These are phyloP conservation scores for Micronycteris hirsuta DNA, from an alignment of 2,113 vertebrate species.

Conservation along the genomic window DNA sequence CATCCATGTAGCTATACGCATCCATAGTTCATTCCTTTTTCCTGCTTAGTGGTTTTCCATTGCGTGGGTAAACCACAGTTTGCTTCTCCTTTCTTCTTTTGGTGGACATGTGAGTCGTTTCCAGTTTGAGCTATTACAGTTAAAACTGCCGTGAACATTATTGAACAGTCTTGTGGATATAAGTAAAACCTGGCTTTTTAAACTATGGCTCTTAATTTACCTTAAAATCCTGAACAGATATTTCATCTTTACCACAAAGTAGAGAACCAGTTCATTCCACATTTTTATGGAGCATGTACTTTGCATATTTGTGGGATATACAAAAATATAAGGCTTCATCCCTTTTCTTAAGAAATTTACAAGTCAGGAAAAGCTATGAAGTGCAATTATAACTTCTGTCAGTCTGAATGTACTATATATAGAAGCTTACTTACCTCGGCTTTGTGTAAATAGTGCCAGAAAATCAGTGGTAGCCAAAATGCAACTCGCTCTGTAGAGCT, in stretches of 20 bases:
- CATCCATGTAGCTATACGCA: not conserved
- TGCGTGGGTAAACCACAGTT: not conserved
- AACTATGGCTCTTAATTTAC: not conserved
- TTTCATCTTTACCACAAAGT: not conserved
- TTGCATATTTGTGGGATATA: not conserved
- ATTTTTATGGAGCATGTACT: not conserved
- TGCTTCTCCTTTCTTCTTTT: not conserved
- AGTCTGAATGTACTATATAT: not conserved
- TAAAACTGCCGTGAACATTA: not conserved
- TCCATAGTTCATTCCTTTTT: not conserved
- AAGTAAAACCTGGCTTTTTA: not conserved
- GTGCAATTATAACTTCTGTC: not conserved
- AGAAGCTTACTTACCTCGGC: not conserved
- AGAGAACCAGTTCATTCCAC: not conserved
- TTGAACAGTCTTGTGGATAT: not conserved
- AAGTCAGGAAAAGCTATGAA: constrained; percentile 6
- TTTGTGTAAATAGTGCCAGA: not conserved
- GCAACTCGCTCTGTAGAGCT: not conserved
- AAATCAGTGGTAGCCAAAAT: not conserved
- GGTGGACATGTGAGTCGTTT: not conserved
- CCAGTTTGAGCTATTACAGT: not conserved
- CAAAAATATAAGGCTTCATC: not conserved
- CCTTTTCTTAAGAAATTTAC: not conserved
- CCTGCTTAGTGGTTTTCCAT: not conserved
- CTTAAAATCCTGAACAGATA: not conserved